phyloP scores from a whole-genome alignment of 23 tunicate species.

The Halocynthia roretzi region DNA sequence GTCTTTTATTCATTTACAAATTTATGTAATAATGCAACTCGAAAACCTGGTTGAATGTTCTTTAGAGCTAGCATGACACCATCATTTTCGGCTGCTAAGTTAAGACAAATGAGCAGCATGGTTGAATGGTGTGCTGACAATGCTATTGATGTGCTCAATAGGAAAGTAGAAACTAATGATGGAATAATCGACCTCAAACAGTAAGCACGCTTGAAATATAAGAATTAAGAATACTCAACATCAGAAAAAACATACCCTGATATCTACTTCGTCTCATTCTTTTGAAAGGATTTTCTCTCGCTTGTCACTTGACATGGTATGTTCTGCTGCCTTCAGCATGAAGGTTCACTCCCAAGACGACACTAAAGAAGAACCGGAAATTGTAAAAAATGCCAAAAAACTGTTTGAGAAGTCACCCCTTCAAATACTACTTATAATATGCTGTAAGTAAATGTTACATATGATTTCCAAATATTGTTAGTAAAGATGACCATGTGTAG shows the following conservation, averaged over 20 bases:
- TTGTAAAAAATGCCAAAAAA: slow-evolving; percentile 16
- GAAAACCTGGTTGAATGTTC: not conserved
- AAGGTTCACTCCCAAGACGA: slow-evolving; percentile 44
- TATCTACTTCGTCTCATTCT: not conserved
- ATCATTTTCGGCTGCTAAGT: slow-evolving; percentile 51
- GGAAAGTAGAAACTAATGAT: slow-evolving; percentile 10
- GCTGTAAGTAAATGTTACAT: not conserved
- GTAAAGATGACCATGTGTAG: not conserved
- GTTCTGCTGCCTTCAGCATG: slow-evolving; percentile 82
- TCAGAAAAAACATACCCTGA: too few relatives aligned
- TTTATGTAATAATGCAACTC: not conserved
- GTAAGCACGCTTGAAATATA: slow-evolving; percentile 23
- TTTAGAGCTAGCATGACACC: slow-evolving; percentile 37
- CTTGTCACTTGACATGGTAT: slow-evolving; percentile 57
- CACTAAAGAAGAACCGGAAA: slow-evolving; percentile 14
- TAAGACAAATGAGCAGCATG: slow-evolving; percentile 65
- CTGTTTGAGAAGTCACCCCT: not conserved
- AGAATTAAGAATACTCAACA: too few relatives aligned
- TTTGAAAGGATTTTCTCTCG: slow-evolving; percentile 43
- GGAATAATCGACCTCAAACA: slow-evolving; percentile 48
- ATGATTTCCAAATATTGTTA: not conserved
- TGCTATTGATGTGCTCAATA: slow-evolving; percentile 21
- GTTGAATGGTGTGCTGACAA: slow-evolving; percentile 48
- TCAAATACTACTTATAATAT: too few relatives aligned
- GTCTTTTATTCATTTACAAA: not conserved